Evolutionary conservation across 2,797 vertebrate species (phyloP).

Genomic region (Propithecus perrieri): DNA sequence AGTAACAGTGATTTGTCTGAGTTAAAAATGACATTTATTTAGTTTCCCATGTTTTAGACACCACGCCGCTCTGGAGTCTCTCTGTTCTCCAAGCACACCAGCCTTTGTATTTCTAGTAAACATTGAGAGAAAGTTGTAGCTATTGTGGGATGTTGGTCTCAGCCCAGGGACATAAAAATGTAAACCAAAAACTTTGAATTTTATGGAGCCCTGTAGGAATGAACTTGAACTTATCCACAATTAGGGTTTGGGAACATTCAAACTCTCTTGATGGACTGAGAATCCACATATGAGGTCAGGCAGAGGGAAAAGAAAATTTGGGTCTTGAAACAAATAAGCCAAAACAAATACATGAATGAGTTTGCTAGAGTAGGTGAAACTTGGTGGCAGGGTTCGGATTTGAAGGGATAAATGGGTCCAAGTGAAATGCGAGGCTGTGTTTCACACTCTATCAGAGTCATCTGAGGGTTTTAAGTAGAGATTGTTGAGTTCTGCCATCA

Average conservation of each 20-base stretch:
- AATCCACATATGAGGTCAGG: background rate
- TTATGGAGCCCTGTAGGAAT: constrained; percentile 9
- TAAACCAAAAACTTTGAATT: constrained; percentile 22
- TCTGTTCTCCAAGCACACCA: background rate
- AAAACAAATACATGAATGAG: background rate
- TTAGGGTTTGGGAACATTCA: background rate
- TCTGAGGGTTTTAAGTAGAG: background rate
- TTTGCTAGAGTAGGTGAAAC: background rate
- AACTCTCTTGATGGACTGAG: background rate
- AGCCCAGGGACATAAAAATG: background rate
- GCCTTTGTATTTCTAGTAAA: constrained; percentile 19
- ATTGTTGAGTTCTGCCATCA: background rate
- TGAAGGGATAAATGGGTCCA: background rate
- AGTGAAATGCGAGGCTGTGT: background rate
- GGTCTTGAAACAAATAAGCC: background rate
- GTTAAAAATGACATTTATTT: constrained; percentile 10
- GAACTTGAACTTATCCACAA: background rate
- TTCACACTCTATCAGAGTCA: background rate
- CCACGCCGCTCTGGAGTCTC: background rate
- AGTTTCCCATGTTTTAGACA: background rate
- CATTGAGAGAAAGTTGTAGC: background rate
- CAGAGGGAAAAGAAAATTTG: background rate
- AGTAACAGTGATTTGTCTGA: constrained; percentile 36
- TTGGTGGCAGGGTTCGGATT: background rate
- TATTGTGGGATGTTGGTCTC: constrained; percentile 5